These are phyloP conservation scores for Theodoxus fluviatilis DNA, from an alignment of 2,888 invertebrate species.

Conservation along the genomic window DNA sequence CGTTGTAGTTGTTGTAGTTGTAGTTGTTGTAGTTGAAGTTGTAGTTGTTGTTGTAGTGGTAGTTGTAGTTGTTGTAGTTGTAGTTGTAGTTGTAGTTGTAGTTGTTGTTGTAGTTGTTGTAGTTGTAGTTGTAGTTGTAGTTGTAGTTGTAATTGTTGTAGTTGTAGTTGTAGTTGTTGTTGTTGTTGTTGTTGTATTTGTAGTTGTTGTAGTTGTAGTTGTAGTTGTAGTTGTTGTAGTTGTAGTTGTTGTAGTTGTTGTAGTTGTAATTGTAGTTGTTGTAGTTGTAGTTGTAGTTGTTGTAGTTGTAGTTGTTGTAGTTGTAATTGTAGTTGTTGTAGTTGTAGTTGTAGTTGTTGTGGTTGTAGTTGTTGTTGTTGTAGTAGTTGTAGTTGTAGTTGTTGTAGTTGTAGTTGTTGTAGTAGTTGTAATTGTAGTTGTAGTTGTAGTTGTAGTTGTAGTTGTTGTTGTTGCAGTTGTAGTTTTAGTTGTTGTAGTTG, in stretches of 20 bases:
- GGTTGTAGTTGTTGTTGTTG: conserved; percentile 21
- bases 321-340: conserved; percentile 12
- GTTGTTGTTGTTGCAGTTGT: conserved; percentile 21
- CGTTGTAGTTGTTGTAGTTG: not conserved
- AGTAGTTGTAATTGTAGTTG: conserved; percentile 7
- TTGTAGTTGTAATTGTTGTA: conserved; percentile 15
- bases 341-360: conserved; percentile 17
- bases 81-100: conserved; percentile 10
- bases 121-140: conserved; percentile 17
- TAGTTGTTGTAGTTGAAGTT: conserved; percentile 14
- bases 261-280: conserved; percentile 10
- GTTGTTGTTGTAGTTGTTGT: conserved; percentile 10
- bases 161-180: too few species aligned
- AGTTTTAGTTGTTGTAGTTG: conserved; percentile 22
- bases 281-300: not conserved
- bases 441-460: conserved; percentile 19
- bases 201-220: conserved; percentile 19
- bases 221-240: conserved; percentile 17
- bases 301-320: conserved; percentile 5
- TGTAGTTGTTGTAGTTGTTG: conserved; percentile 14
- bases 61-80: conserved; percentile 14
- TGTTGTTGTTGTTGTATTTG: not conserved
- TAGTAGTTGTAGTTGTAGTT: conserved; percentile 22
- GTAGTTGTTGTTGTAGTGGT: conserved; percentile 19
- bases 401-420: conserved; percentile 23